These are phyloP conservation scores for Solenodon paradoxus DNA, from an alignment of 2,113 vertebrate genomes.

Conservation along the genomic window DNA sequence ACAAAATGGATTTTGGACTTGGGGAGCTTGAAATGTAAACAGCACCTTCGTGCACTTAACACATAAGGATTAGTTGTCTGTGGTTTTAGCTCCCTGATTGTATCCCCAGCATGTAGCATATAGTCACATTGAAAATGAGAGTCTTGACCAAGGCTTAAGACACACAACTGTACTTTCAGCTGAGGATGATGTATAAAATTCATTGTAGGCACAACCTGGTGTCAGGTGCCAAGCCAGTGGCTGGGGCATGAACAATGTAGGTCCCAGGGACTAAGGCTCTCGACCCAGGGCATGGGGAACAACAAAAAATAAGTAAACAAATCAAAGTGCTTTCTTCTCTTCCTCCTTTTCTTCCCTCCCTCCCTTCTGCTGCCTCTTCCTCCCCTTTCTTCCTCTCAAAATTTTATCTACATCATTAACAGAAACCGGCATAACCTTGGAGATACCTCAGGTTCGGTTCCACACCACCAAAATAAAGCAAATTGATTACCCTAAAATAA, in stretches of 20 bases:
- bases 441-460: no score
- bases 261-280: no score
- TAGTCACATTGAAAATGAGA: not conserved
- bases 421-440: not conserved
- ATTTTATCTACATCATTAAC: not conserved
- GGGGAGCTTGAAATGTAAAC: not conserved
- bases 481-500: not conserved
- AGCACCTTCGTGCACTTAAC: not conserved
- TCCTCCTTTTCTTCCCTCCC: no score
- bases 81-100: not conserved
- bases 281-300: no score
- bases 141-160: not conserved
- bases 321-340: no score
- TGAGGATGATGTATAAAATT: not conserved
- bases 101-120: not conserved
- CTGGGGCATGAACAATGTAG: no score
- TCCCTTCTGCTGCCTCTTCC: no score
- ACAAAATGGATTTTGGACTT: not conserved
- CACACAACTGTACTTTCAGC: not conserved
- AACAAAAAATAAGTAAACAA: no score
- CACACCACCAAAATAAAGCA: not conserved
- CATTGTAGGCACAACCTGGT: not conserved
- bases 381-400: no score
- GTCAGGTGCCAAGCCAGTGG: no score
- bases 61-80: not conserved